Evolutionary conservation across 2,888 invertebrate genomes (phyloP).

Genomic region (Pristionchus entomophagus): DNA sequence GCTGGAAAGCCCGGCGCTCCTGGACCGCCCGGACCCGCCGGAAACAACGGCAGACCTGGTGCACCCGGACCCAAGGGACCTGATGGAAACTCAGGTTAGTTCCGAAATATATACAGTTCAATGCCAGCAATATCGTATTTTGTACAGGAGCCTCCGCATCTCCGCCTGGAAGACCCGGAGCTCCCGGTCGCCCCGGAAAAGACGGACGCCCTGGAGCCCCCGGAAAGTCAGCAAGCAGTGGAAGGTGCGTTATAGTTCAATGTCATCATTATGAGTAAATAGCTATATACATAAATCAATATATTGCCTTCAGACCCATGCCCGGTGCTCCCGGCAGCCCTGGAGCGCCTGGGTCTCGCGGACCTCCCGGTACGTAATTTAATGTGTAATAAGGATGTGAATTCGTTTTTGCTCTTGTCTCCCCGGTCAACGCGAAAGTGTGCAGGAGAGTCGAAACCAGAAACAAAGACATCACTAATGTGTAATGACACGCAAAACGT

Average conservation of each 20-base stretch:
- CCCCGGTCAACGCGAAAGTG: no score
- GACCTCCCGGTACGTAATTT: background rate
- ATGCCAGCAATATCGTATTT: background rate
- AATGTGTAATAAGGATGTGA: no score
- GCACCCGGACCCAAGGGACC: slow-evolving; percentile 21
- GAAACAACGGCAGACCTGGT: slow-evolving; percentile 10
- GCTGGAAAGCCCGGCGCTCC: background rate
- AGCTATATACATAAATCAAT: no score
- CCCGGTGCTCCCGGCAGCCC: background rate
- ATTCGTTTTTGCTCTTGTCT: no score
- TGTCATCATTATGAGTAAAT: no score
- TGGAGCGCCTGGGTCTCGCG: background rate
- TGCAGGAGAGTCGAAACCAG: no score
- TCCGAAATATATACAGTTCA: background rate
- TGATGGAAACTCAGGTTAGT: background rate
- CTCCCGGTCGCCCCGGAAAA: slow-evolving; percentile 7
- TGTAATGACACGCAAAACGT: no score
- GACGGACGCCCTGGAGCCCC: background rate
- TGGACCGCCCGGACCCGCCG: no score
- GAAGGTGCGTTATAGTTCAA: no score
- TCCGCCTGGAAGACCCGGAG: background rate
- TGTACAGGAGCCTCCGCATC: background rate
- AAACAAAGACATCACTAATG: no score
- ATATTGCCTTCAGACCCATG: slow-evolving; percentile 1
- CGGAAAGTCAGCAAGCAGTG: background rate